Percentiles rank a stretch among this genome's conserved stretches.
These are phyloP conservation scores for Sinella curviseta DNA, from an alignment of 1,140 invertebrate genomes.

Conservation along the genomic window DNA sequence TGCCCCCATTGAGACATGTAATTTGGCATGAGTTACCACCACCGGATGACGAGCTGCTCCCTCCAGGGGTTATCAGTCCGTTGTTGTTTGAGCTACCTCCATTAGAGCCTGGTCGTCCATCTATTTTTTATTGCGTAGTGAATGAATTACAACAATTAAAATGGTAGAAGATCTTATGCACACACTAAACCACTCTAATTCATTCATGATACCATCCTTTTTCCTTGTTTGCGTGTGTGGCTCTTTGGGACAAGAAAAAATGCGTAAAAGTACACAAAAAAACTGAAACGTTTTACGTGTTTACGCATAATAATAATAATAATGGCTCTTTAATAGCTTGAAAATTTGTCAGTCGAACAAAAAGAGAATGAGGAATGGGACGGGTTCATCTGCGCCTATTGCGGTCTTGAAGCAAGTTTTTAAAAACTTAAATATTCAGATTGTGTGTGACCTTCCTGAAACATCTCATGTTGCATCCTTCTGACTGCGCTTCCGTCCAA, in stretches of 20 bases:
- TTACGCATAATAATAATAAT: neutral
- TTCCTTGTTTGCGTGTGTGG: too few species aligned
- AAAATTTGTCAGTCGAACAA: slow-evolving; percentile 6
- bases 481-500: neutral
- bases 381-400: neutral
- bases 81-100: neutral
- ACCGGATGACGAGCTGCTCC: neutral
- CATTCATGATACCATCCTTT: neutral
- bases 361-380: slow-evolving; percentile 1
- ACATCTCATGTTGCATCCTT: neutral
- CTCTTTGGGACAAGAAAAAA: too few species aligned
- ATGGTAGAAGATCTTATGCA: too few species aligned
- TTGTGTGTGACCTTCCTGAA: neutral
- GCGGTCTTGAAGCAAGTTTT: neutral
- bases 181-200: too few species aligned
- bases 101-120: neutral
- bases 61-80: neutral
- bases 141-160: too few species aligned
- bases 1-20: slow-evolving; percentile 75
- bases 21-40: slow-evolving; percentile 58
- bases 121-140: too few species aligned
- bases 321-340: neutral
- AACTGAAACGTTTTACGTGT: too few species aligned
- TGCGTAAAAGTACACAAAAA: too few species aligned
- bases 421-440: neutral